Conservation (phyloP, 2,797 vertebrate genomes). For the Microtus agrestis region DNA sequence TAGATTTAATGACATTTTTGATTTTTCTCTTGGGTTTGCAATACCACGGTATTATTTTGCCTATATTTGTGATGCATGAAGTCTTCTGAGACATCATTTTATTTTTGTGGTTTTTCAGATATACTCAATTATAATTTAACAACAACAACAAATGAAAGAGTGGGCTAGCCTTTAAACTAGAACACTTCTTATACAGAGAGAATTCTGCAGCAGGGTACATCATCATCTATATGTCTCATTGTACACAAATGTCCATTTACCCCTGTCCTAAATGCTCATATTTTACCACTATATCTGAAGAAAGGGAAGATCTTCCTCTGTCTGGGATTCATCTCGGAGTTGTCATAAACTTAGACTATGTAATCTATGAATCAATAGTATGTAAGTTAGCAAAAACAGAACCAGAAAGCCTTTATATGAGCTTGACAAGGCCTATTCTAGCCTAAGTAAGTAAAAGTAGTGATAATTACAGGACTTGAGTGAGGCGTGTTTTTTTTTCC, state of each 20-base stretch:
- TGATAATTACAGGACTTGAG: background rate
- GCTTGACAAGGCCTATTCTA: background rate
- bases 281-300: background rate
- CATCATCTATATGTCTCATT: background rate
- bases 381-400: background rate
- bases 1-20: background rate
- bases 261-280: background rate
- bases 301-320: background rate
- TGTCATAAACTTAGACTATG: background rate
- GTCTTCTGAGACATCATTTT: background rate
- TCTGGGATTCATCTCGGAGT: background rate
- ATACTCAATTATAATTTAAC: slow-evolving; percentile 22
- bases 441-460: background rate
- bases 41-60: background rate
- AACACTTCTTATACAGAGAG: background rate
- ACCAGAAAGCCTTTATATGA: background rate
- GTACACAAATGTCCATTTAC: background rate
- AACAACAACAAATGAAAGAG: background rate
- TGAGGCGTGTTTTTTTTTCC: background rate
- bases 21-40: background rate
- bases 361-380: background rate
- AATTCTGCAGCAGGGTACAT: background rate
- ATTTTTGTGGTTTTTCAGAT: background rate
- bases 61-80: background rate
- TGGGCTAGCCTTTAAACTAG: background rate